Conservation (phyloP, 2,888 invertebrate species). For the Acleris sparsana region DNA sequence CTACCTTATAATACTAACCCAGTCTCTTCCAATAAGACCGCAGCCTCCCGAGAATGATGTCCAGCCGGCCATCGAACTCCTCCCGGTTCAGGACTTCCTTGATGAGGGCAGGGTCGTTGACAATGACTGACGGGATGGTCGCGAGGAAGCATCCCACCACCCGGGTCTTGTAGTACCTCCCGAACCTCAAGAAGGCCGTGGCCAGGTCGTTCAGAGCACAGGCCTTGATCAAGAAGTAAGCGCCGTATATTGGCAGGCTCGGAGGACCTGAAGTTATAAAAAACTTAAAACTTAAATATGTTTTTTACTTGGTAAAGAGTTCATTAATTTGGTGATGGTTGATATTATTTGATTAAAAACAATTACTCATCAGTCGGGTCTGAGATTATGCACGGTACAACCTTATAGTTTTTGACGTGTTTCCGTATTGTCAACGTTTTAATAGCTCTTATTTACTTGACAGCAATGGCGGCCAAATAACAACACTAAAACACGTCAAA, state of each 20-base stretch:
- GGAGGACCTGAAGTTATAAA: slow-evolving; percentile 81
- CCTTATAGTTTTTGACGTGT: no score
- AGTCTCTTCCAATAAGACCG: slow-evolving; percentile 81
- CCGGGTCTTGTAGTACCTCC: slow-evolving; percentile 83
- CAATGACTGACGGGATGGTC: slow-evolving; percentile 69
- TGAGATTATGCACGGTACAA: no score
- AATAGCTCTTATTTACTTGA: no score
- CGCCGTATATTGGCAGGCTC: slow-evolving; percentile 85
- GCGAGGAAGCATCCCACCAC: slow-evolving; percentile 85
- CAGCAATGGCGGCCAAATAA: no score
- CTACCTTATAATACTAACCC: slow-evolving; percentile 59
- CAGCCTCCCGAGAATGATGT: slow-evolving; percentile 70
- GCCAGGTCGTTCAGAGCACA: slow-evolving; percentile 79
- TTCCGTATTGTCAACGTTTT: no score
- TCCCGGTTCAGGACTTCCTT: slow-evolving; percentile 83
- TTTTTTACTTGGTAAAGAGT: neutral
- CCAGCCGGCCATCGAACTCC: slow-evolving; percentile 85
- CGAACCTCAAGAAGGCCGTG: slow-evolving; percentile 73
- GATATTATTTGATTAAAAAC: no score
- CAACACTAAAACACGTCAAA: no score
- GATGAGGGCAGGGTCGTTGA: slow-evolving; percentile 80
- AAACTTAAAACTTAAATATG: neutral
- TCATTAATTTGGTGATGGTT: no score
- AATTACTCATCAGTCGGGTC: no score
- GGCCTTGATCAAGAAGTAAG: slow-evolving; percentile 83